A percentile compares a stretch with the other conserved stretches of the same genome.
Evolutionary conservation across 2,888 invertebrate genomes (phyloP).

Genomic region (Cheiracanthium punctorium): DNA sequence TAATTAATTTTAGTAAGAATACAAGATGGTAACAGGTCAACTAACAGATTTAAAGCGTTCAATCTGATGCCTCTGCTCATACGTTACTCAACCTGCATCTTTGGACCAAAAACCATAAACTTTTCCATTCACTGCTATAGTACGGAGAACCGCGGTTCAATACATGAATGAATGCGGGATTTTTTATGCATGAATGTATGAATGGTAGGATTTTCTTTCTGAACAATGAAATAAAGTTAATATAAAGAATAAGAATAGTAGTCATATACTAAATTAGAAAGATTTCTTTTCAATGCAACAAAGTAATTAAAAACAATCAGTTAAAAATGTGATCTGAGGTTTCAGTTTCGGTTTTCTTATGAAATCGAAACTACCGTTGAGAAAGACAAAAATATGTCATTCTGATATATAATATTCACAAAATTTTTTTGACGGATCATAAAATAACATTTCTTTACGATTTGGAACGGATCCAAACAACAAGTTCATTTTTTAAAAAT

Average conservation of each 20-base stretch:
- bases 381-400: no score
- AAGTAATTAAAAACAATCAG: no score
- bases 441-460: no score
- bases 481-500: no score
- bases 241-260: no score
- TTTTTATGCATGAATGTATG: slow-evolving; percentile 17
- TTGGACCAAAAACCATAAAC: slow-evolving; percentile 57
- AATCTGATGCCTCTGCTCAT: slow-evolving; percentile 6
- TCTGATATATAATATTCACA: no score
- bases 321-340: neutral
- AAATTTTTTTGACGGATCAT: no score
- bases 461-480: neutral
- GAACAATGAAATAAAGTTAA: no score
- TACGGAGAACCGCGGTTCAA: slow-evolving; percentile 48
- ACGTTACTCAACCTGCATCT: slow-evolving; percentile 28
- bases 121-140: slow-evolving; percentile 60
- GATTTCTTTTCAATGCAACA: no score
- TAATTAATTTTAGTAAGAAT: neutral
- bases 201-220: neutral
- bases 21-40: neutral
- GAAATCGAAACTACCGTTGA: neutral
- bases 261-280: no score
- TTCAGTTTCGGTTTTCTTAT: neutral
- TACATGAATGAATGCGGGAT: slow-evolving; percentile 50
- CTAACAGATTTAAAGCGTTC: neutral